Conservation (phyloP, 2,113 vertebrate genomes). For the Onychostoma macrolepis region DNA sequence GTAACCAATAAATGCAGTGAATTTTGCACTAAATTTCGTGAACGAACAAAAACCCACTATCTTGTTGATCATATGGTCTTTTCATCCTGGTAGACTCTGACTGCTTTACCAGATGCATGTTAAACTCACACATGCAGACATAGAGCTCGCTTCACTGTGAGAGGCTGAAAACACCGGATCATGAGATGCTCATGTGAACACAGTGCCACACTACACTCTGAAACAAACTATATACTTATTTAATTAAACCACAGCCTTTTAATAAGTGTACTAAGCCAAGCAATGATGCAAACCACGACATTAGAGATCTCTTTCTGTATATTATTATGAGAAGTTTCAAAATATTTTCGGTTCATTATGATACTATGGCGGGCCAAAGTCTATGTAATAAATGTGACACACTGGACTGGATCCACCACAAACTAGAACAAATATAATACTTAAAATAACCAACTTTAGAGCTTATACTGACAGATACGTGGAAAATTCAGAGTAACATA, state of each 20-base stretch:
- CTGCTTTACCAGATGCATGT: neutral
- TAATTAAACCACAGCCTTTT: neutral
- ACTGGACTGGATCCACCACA: neutral
- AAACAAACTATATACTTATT: neutral
- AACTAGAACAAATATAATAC: neutral
- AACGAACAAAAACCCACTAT: too few species aligned
- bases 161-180: neutral
- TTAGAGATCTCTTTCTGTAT: neutral
- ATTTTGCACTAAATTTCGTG: too few species aligned
- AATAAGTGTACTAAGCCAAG: neutral
- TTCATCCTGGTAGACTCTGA: too few species aligned
- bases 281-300: neutral
- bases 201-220: neutral
- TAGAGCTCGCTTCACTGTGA: neutral
- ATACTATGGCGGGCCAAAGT: neutral
- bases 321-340: neutral
- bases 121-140: neutral
- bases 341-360: neutral
- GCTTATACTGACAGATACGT: neutral
- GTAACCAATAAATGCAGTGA: too few species aligned
- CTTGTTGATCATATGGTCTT: too few species aligned
- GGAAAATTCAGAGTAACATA: neutral
- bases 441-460: neutral
- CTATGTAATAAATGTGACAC: neutral
- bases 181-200: neutral